phyloP scores from a whole-genome alignment of 1,140 invertebrate species.

The Heliconius nattereri region DNA sequence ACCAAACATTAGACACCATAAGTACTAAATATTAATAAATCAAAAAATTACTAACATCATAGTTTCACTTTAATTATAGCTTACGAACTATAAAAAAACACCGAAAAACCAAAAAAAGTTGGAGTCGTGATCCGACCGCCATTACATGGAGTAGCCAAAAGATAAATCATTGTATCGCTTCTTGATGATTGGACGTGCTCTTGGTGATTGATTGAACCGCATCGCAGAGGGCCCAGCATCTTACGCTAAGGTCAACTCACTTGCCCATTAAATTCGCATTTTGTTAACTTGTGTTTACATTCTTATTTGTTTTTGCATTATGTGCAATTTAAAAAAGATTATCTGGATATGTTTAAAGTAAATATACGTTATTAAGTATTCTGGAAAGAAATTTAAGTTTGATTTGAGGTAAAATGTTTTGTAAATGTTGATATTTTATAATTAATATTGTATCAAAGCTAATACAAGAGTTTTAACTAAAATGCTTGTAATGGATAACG shows the following conservation, averaged over 20 bases:
- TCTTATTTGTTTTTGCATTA: constrained; percentile 32
- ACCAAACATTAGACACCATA: background rate
- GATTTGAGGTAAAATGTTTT: background rate
- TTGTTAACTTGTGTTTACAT: constrained; percentile 28
- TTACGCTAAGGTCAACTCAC: constrained; percentile 28
- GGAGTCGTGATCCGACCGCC: constrained; percentile 46
- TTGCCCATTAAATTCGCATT: constrained; percentile 41
- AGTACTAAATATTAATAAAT: background rate
- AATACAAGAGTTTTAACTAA: background rate
- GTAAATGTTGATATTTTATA: background rate
- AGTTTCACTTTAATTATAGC: constrained; percentile 24
- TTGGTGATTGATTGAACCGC: constrained; percentile 61
- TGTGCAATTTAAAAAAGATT: constrained; percentile 40
- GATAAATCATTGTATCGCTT: constrained; percentile 76
- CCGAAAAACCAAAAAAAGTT: constrained; percentile 10
- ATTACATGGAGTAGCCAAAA: constrained; percentile 44
- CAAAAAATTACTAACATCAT: background rate
- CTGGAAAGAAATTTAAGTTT: background rate
- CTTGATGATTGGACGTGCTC: constrained; percentile 63
- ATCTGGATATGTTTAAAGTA: constrained; percentile 25
- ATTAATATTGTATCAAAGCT: background rate
- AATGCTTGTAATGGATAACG: background rate
- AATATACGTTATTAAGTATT: constrained; percentile 1
- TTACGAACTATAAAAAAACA: constrained; percentile 24
- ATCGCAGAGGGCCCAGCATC: constrained; percentile 38